A percentile compares a stretch with the other conserved stretches of the same genome.
Conservation (phyloP, 2,113 vertebrate species). For the Spermophilus dauricus region DNA sequence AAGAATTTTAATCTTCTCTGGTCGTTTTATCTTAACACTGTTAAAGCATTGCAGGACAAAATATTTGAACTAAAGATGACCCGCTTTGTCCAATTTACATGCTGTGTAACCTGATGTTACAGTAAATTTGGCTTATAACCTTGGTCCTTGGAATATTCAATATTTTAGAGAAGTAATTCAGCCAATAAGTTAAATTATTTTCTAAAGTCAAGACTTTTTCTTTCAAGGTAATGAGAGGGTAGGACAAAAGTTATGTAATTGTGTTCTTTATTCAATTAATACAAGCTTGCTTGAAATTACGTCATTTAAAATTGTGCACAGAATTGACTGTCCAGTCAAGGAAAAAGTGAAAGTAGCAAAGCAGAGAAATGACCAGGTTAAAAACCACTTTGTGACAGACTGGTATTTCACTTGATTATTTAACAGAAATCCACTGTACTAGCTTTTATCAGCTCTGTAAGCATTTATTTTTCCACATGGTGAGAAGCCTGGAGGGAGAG, state of each 20-base stretch:
- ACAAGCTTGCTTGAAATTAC: neutral
- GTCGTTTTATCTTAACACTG: neutral
- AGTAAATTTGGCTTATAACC: constrained; percentile 11
- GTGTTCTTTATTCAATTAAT: neutral
- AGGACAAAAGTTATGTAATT: neutral
- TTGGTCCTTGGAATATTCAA: constrained; percentile 38
- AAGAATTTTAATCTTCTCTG: neutral
- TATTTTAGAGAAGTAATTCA: neutral
- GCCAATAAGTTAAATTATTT: neutral
- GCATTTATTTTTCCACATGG: neutral
- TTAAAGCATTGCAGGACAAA: neutral
- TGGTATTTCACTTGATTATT: neutral
- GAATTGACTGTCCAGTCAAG: neutral
- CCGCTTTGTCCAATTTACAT: neutral
- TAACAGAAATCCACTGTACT: neutral
- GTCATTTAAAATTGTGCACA: neutral
- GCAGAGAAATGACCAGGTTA: neutral
- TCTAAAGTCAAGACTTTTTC: neutral
- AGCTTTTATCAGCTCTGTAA: neutral
- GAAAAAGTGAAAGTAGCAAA: neutral
- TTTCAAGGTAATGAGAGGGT: neutral
- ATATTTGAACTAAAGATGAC: neutral
- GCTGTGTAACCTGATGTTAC: neutral
- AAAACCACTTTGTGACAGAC: neutral
- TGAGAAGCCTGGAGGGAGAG: neutral